A percentile compares a stretch with the other conserved stretches of the same genome.
phyloP scores from a whole-genome alignment of 2,888 invertebrate species.

The Tenthredo notha region DNA sequence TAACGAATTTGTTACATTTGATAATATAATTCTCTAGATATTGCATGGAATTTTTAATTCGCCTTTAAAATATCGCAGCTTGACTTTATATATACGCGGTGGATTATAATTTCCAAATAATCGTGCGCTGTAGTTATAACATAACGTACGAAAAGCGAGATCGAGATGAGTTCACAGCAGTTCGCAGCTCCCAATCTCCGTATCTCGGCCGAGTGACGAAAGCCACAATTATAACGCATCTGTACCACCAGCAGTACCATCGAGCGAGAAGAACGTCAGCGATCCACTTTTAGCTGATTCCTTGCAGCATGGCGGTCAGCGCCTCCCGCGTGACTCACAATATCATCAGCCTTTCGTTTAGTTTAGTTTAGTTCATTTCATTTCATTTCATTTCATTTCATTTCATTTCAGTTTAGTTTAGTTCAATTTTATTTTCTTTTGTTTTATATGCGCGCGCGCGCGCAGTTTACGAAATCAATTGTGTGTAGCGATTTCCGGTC shows the following conservation, averaged over 20 bases:
- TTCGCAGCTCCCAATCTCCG: conserved; percentile 18
- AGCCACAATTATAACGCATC: conserved; percentile 45
- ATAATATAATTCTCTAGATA: background rate
- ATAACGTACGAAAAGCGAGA: background rate
- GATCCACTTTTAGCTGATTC: conserved; percentile 47
- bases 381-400: background rate
- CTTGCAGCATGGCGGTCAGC: conserved; percentile 18
- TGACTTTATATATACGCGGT: background rate
- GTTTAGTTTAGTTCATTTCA: background rate
- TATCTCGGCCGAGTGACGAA: conserved; percentile 49
- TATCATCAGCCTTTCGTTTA: background rate
- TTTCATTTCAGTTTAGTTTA: background rate
- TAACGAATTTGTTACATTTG: no score
- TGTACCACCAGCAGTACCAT: conserved; percentile 11
- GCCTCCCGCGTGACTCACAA: conserved; percentile 43
- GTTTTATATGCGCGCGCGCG: conserved; percentile 56
- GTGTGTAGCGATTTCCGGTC: conserved; percentile 66
- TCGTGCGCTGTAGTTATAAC: background rate
- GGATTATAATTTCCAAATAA: background rate
- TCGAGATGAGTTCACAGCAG: conserved; percentile 6
- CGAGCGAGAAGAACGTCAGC: conserved; percentile 36
- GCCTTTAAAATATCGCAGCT: background rate
- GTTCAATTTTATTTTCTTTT: background rate
- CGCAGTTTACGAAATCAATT: conserved; percentile 64
- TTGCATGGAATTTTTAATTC: background rate